Evolutionary conservation across 2,797 vertebrate species (phyloP).

Genomic region (Acanthornis magna): DNA sequence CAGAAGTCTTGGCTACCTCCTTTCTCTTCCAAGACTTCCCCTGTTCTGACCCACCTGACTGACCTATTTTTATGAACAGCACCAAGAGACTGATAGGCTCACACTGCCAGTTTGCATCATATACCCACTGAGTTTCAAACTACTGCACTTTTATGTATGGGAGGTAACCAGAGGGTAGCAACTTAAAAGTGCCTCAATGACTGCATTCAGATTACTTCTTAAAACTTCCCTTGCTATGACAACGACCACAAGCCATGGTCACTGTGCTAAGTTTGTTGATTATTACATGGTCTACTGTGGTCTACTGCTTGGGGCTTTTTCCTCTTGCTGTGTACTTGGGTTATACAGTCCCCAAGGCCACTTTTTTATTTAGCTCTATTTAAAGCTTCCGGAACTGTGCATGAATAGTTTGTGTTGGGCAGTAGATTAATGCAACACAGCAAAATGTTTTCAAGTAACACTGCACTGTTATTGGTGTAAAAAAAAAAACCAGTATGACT

Average conservation of each 20-base stretch:
- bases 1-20: neutral
- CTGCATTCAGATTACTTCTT: neutral
- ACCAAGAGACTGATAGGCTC: neutral
- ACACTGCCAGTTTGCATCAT: neutral
- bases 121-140: neutral
- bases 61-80: neutral
- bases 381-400: neutral
- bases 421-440: neutral
- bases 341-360: neutral
- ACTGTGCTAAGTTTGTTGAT: neutral
- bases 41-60: neutral
- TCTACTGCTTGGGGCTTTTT: accelerated
- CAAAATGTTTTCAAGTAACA: neutral
- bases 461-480: neutral
- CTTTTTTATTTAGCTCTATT: neutral
- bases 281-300: neutral
- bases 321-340: neutral
- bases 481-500: neutral
- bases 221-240: neutral
- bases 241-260: neutral
- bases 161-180: neutral
- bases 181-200: neutral
- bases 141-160: accelerated
- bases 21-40: neutral
- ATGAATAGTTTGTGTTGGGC: neutral